Conservation (phyloP, 2,113 vertebrate genomes). For the Scolopax mira region DNA sequence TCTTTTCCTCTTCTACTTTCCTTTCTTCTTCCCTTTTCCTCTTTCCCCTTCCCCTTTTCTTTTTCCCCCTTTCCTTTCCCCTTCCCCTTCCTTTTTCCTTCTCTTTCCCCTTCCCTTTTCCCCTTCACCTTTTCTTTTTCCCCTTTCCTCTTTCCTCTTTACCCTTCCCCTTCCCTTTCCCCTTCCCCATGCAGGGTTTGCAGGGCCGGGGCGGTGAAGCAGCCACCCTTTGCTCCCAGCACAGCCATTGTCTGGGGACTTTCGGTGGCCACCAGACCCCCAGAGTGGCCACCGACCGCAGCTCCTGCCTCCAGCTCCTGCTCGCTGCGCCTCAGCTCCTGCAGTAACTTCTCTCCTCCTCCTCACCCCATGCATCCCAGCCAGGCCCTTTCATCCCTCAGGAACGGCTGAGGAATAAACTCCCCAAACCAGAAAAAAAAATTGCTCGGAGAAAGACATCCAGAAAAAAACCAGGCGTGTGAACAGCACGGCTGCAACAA, state of each 20-base stretch:
- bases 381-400: neutral
- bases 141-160: too few relatives aligned
- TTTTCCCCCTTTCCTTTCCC: too few relatives aligned
- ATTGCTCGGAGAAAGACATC: slow-evolving; percentile 63
- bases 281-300: rapidly evolving
- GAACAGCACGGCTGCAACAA: slow-evolving; percentile 57
- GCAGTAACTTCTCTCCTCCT: neutral
- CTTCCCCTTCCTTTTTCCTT: too few relatives aligned
- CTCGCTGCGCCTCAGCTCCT: neutral
- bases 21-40: too few relatives aligned
- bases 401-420: neutral
- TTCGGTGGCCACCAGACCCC: rapidly evolving
- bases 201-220: neutral
- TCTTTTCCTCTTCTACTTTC: too few relatives aligned
- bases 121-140: too few relatives aligned
- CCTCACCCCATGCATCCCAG: neutral
- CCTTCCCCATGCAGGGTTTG: neutral
- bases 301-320: neutral
- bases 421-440: neutral
- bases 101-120: too few relatives aligned
- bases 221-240: neutral
- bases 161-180: too few relatives aligned
- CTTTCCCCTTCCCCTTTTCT: too few relatives aligned
- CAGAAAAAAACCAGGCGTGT: slow-evolving; percentile 28
- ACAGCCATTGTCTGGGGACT: neutral